A percentile compares a stretch with the other conserved stretches of the same genome.
Evolutionary conservation across 2,113 vertebrate genomes (phyloP).

Genomic region (Todiramphus saurophagus): DNA sequence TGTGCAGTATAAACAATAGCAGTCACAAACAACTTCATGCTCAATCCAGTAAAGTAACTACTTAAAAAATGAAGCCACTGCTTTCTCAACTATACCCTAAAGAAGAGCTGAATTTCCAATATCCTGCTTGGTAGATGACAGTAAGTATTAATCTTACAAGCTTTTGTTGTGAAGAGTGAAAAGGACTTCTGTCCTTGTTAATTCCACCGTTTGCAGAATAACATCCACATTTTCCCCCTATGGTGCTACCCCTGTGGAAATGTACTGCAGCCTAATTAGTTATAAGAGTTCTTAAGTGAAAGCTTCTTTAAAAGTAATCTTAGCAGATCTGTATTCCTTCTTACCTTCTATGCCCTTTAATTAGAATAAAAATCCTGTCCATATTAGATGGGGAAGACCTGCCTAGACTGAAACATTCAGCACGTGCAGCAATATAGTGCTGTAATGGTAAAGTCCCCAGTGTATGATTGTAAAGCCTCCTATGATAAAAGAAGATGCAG

Average conservation of each 20-base stretch:
- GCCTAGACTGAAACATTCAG: neutral
- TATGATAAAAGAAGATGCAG: neutral
- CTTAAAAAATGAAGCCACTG: neutral
- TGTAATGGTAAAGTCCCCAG: neutral
- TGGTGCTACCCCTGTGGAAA: neutral
- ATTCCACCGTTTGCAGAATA: neutral
- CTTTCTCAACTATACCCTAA: neutral
- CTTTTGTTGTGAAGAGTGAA: neutral
- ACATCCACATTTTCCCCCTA: neutral
- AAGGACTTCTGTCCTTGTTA: neutral
- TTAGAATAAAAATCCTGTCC: conserved; percentile 41
- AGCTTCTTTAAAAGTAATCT: conserved; percentile 58
- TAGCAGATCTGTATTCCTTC: conserved; percentile 10
- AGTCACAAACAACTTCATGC: neutral
- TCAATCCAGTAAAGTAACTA: neutral
- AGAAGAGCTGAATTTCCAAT: neutral
- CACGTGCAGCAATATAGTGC: neutral
- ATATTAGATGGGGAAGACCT: neutral
- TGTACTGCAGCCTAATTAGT: conserved; percentile 1
- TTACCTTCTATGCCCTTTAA: conserved; percentile 30
- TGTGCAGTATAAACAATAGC: neutral
- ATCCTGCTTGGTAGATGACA: neutral
- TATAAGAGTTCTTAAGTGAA: conserved; percentile 36
- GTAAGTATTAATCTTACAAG: neutral
- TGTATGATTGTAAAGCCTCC: neutral